Evolutionary conservation across 2,797 vertebrate genomes (phyloP), one percentile per base, ranked within the genome.

Genomic region (Tarsius wallacei): DNA sequence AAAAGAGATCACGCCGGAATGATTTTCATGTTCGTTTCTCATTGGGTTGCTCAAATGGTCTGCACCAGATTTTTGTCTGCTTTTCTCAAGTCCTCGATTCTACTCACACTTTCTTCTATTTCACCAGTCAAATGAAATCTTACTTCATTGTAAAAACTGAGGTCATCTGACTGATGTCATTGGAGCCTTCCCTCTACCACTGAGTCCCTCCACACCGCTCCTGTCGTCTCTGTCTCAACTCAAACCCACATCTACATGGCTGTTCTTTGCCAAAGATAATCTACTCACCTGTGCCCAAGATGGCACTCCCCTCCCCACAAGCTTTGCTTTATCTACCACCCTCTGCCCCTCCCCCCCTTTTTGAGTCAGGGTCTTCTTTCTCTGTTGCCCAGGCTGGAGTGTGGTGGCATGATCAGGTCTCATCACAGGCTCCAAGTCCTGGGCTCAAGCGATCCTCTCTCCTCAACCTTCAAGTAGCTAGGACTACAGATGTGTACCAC

Each of bases 1-100:
- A 47, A 80, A 97, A 63, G 89, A 96, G 95, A 94, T 94, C 85
- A 89, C 94, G 47, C 36, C 59, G 87, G 51, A 71, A n/a, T 47
- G 91, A 19, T 96, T 87, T 86, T 77, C 22, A 3, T 16, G 12
- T 36, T 93, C 1, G 1, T 15, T 26, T 78, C 84, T 61, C 42
- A 10, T 10, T 55, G n/a, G 26, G 10, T 51, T 96, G 66, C 51
- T 88, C 33, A 9, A 78, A 55, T 4, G 1, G 7, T 42, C 81
- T 64, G 14, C 12, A 21, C 3, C 8, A 21, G 26, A 31, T 3
- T 47, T 1, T 21, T 19, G 13, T 3, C 0, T 10, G 8, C 33
- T 31, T 84, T 89, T 78, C 26, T 47, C 16, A 83, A 66, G 53
- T 33, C 33, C 31, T 95, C 15, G 21, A 6, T 87, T 91, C 68